Percentiles rank a stretch among this genome's conserved stretches.
These are phyloP conservation scores for Amphipoea lucens DNA, from an alignment of 2,888 invertebrate genomes.

Conservation along the genomic window DNA sequence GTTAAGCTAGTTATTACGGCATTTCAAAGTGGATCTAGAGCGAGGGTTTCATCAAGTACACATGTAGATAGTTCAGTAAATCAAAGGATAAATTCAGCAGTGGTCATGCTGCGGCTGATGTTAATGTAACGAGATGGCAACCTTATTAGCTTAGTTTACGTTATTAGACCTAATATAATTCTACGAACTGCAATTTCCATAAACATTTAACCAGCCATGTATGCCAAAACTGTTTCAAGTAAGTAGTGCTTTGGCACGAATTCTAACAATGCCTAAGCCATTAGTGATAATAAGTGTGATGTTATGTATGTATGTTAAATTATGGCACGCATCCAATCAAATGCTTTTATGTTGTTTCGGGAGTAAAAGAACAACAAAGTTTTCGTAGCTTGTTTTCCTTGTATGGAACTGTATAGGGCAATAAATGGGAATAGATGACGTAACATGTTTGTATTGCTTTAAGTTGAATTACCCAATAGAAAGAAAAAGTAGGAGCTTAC, in stretches of 20 bases:
- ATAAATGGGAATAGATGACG: constrained; percentile 32
- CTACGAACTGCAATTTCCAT: constrained; percentile 13
- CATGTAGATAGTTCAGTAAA: neutral
- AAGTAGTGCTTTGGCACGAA: constrained; percentile 47
- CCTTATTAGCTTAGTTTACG: neutral
- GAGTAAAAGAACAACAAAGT: constrained; percentile 42
- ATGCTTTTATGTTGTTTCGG: constrained; percentile 45
- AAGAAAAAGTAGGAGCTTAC: constrained; percentile 10
- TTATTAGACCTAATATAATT: constrained; percentile 8
- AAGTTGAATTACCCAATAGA: constrained; percentile 21
- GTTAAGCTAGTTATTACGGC: neutral
- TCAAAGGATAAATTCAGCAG: neutral
- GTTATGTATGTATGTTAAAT: constrained; percentile 47
- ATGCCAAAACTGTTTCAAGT: constrained; percentile 33
- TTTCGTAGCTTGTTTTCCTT: constrained; percentile 49
- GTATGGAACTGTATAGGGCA: constrained; percentile 18
- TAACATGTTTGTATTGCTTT: constrained; percentile 36
- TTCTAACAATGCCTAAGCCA: constrained; percentile 46
- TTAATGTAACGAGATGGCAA: neutral
- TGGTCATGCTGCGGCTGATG: neutral
- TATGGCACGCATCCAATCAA: constrained; percentile 59
- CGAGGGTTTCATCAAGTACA: constrained; percentile 3
- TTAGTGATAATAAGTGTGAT: constrained; percentile 50
- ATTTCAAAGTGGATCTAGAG: neutral
- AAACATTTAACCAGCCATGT: constrained; percentile 29